A percentile compares a stretch with the other conserved stretches of the same genome.
phyloP scores from a whole-genome alignment of 2,888 invertebrate species.

The Drosophila meridionalis region DNA sequence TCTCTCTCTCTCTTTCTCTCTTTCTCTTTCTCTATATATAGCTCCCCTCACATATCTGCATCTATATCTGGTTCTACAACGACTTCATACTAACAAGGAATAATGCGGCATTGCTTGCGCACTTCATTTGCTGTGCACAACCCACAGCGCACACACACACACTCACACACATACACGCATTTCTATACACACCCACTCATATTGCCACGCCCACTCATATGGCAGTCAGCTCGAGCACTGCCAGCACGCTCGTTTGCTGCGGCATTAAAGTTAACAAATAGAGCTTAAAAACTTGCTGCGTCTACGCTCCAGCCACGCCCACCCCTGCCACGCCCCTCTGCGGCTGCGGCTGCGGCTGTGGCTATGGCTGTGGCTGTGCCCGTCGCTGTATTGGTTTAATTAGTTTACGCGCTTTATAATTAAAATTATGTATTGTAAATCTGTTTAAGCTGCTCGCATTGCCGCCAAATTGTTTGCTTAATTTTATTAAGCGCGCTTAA shows the following conservation, averaged over 20 bases:
- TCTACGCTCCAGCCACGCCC: slow-evolving; percentile 36
- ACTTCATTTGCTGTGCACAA: slow-evolving; percentile 58
- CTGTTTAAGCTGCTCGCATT: slow-evolving; percentile 49
- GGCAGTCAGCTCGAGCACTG: slow-evolving; percentile 22
- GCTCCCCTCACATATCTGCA: slow-evolving; percentile 21
- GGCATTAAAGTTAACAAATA: slow-evolving; percentile 75
- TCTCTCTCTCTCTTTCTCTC: neutral
- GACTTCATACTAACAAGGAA: slow-evolving; percentile 52
- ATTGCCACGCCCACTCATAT: slow-evolving; percentile 20
- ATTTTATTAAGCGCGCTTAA: slow-evolving; percentile 46
- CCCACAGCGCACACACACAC: slow-evolving; percentile 18
- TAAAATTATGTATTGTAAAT: slow-evolving; percentile 64
- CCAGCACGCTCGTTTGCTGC: slow-evolving; percentile 24
- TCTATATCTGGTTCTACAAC: slow-evolving; percentile 31
- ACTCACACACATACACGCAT: slow-evolving; percentile 21
- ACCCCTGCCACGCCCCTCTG: slow-evolving; percentile 10
- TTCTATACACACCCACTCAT: neutral
- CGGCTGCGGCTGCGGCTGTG: neutral
- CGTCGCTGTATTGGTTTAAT: slow-evolving; percentile 57
- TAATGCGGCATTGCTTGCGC: slow-evolving; percentile 56
- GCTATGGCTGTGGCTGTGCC: slow-evolving; percentile 8
- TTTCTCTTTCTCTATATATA: neutral
- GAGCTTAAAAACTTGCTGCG: slow-evolving; percentile 74
- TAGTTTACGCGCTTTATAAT: slow-evolving; percentile 67
- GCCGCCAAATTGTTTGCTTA: slow-evolving; percentile 42